These are phyloP conservation scores for Leucoptera coffeella DNA, from an alignment of 2,888 invertebrate genomes.

Conservation along the genomic window DNA sequence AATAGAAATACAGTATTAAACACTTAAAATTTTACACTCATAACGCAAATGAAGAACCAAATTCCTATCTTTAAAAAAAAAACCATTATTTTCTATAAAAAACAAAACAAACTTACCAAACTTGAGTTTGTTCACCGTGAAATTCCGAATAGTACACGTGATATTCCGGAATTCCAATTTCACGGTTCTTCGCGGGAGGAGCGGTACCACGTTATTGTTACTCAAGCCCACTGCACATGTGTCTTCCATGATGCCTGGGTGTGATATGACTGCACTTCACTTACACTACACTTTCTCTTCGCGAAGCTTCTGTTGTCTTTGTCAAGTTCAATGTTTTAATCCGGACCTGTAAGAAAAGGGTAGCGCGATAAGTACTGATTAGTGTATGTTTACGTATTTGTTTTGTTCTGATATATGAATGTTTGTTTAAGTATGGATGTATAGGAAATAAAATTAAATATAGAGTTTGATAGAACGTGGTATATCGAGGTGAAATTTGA, in stretches of 20 bases:
- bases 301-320: no score
- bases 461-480: no score
- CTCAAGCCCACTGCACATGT: slow-evolving; percentile 14
- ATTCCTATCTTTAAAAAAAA: not conserved
- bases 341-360: no score
- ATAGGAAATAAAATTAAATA: no score
- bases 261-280: slow-evolving; percentile 2
- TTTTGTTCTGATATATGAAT: no score
- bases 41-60: slow-evolving; percentile 2
- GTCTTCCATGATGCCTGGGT: slow-evolving; percentile 14
- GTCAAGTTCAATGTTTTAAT: no score
- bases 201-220: slow-evolving; percentile 35
- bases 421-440: no score
- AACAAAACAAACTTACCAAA: slow-evolving; percentile 41
- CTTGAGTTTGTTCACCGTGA: slow-evolving; percentile 48
- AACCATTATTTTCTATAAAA: not conserved
- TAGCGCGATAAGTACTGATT: no score
- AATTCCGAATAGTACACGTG: slow-evolving; percentile 55
- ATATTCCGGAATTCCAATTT: slow-evolving; percentile 65
- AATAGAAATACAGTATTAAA: no score
- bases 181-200: slow-evolving; percentile 54
- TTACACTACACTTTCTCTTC: not conserved
- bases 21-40: no score
- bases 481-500: no score
- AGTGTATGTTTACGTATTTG: no score